Base-by-base conservation (phyloP, 2,888 invertebrate species). In the Drosophila mettleri region DNA sequence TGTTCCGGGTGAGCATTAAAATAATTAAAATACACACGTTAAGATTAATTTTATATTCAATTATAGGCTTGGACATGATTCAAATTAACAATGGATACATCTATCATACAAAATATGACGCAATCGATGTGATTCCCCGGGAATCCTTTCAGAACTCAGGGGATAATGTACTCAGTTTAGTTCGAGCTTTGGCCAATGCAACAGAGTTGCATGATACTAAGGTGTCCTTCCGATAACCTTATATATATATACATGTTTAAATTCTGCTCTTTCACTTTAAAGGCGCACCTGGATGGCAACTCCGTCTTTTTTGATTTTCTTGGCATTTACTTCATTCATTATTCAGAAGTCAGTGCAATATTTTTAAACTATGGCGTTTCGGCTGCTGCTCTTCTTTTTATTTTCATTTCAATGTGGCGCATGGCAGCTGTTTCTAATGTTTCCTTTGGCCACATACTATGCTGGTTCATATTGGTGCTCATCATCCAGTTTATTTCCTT, bases 61-160 rank as follows among this genome's bases (percentile, higher is more conserved):
- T 29, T 6, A 1, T 94, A 80, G 96, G 96, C n/a, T 90, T 96
- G 34, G 96, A 96, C 90, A 94, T 96, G 79, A 96, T 96, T 0
- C 95, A 96, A 89, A 92, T 94, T 5, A 93, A 94, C 52, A 95
- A 96, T 92, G 96, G 96, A 0, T 95, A 94, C 87, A 94, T 96
- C 16, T 96, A 96, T 91, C 96, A 96, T 91, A 96, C 97, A 0
- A 93, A 94, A 43, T 95, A 95, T 91, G 97, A 97, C 90, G 90
- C 86, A 20, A 93, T 94, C 0, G 93, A 93, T 1, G 91, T 94
- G 7, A 93, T 97, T 20, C 93, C 93, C 20, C 89, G 93, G 0
- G 96, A 96, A 0, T 95, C 95, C 6, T 87, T 96, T 22, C 97
- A 97, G 89, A 93, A 94, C 78, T 94, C 95, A 8, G 96, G 96